Base-by-base conservation (phyloP, 2,888 invertebrate genomes). In the Silvanus unidentatus region DNA sequence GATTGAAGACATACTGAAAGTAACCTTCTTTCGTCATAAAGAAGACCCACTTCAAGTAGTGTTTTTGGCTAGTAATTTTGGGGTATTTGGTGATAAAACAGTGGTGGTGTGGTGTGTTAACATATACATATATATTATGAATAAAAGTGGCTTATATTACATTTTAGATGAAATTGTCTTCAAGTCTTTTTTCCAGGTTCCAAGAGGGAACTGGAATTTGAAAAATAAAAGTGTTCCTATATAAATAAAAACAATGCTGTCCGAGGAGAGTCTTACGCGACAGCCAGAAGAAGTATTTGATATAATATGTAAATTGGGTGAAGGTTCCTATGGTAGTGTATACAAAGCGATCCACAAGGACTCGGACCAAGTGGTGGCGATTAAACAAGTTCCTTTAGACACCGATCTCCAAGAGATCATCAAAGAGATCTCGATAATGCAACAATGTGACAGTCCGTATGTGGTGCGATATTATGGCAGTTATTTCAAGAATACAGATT, bases 341-440 rank as follows among this genome's bases (percentile, higher is more conserved):
- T 99, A 92, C 73, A 99, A 99, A 71, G 98, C 99, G 9, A 75
- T 98, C 51, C 97, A 99, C 77, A 97, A 97, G 73, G 97, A 97
- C 72, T 95, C 95, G 61, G 96, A 96, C 42, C 95, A 87, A 70
- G 84, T 88, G 32, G 80, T 97, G 65, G 99, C 99, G 50, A 97
- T 99, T 68, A 99, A 99, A 74, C 92, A 98, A 78, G 96, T 98
- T 58, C 98, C 98, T 16, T 96, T 99, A 38, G 98, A 99, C 74
- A 97, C 97, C 1, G 98, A 99, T 76, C 81, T 97, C 57, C 96
- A 97, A 74, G 98, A 98, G 79, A 97, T 98, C 66, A 98, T 98
- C 68, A 98, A 98, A 75, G 99, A 99, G 79, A 99, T 99, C 68
- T 96, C 96, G 56, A 99, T 99, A 66, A 99, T 99, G 99, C 98